Evolutionary conservation across 2,888 invertebrate species (phyloP), one percentile per base, ranked within the genome.

Genomic region (Dicycla oo): DNA sequence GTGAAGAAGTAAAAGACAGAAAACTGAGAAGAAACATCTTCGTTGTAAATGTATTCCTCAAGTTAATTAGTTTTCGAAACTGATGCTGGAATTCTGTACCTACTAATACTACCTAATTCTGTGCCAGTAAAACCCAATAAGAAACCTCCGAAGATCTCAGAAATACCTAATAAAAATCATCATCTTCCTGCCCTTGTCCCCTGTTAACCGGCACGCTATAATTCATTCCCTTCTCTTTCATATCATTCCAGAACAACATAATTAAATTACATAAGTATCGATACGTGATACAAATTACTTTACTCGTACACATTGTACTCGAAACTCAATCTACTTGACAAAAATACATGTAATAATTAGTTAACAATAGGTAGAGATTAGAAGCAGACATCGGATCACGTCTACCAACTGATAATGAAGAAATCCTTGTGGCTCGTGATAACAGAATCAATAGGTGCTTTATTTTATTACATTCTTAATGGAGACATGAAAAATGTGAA

Each of bases 321-420:
- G 45, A 61, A 20, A 81, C 67, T 74, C 78, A 66, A 81, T 79
- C 47, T 72, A 76, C 76, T 72, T 78, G 58, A 69, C 71, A 49
- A 82, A 84, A 80, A 67, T 71, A 80, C 38, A 82, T 73, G 82
- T 62, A 82, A 79, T 81, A 75, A 83, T 81, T 75, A 79, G 80
- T 75, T 85, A 86, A 75, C 85, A 83, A 81, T 81, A 81, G 72
- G 63, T 77, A 81, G 51, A 84, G 85, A 87, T 87, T 86, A 83
- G 76, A 81, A 80, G 69, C 80, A 78, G 62, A 38, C 85, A 85
- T 85, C 86, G 83, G 90, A 92, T 91, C 92, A 92, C 92, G 91
- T 92, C 89, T 88, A 81, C 88, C 65, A 54, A 71, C 82, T 88
- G 92, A 93, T 93, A 93, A 89, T 86, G 84, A 83, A 87, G 86